Evolutionary conservation across 1,140 invertebrate genomes (phyloP).

Genomic region (Megalonaias nervosa): DNA sequence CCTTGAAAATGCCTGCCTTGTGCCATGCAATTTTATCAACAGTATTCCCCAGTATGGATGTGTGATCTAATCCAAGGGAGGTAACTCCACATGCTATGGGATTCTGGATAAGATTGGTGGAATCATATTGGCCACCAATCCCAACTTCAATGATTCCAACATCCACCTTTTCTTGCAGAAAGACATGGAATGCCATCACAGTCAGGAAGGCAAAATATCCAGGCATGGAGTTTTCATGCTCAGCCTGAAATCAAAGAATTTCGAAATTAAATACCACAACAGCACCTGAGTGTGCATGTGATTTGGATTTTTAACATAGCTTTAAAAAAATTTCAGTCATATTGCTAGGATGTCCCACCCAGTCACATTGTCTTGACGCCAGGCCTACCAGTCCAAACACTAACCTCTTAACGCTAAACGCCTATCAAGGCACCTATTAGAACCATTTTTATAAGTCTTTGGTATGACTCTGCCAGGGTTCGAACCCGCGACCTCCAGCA

Average conservation of each 20-base stretch:
- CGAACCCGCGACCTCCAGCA: too few relatives aligned
- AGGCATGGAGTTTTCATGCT: conserved; percentile 79
- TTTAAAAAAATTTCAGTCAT: background rate
- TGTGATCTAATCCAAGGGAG: conserved; percentile 93
- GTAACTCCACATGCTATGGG: conserved; percentile 88
- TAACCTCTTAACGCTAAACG: too few relatives aligned
- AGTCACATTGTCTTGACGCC: too few relatives aligned
- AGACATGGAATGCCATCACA: conserved; percentile 91
- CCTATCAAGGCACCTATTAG: too few relatives aligned
- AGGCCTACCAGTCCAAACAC: too few relatives aligned
- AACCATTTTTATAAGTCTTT: too few relatives aligned
- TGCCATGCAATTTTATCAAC: conserved; percentile 92
- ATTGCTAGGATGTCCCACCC: background rate
- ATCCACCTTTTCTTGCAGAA: conserved; percentile 87
- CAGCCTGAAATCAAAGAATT: conserved; percentile 26
- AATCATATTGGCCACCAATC: conserved; percentile 95
- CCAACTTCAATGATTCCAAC: conserved; percentile 97
- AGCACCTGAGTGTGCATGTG: too few relatives aligned
- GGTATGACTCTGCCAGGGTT: too few relatives aligned
- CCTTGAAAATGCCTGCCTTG: conserved; percentile 97
- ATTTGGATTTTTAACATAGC: background rate
- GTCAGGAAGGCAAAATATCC: conserved; percentile 96
- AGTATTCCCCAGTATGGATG: conserved; percentile 84
- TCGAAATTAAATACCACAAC: background rate
- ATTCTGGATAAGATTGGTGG: conserved; percentile 81